Base-by-base conservation (phyloP, 2,888 invertebrate species). In the Tineola bisselliella region DNA sequence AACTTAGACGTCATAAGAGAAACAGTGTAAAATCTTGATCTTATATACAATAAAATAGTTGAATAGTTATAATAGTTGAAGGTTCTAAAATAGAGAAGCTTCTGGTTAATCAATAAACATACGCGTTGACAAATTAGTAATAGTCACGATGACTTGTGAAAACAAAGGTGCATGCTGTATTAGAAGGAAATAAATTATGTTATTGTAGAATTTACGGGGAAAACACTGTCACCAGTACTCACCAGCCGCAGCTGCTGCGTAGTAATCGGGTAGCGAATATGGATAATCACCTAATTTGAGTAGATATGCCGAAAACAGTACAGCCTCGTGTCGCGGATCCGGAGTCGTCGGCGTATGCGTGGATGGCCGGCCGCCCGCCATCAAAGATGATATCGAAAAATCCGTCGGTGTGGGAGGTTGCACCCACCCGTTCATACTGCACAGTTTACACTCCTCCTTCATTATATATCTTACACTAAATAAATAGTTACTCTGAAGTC, bases 221-320 rank as follows among this genome's bases (percentile, higher is more conserved):
- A 12, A 38, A 38, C 38, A 71, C 67, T n/a, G 74, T 74, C 76
- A 76, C 74, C 81, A 77, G 76, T 84, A 87, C 86, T 87, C 80
- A 87, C 86, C 83, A 73, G 71, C 70, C 73, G 65, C 70, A 30
- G 61, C 59, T 54, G 15, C 30, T 19, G 61, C 44, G 77, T 72
- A 74, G 76, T 75, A 74, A 77, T 82, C 79, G 74, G 79, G 81
- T 79, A 84, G 82, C 78, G 80, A 76, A 84, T 84, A 80, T 71
- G 79, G 75, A 84, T 84, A 84, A 72, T 84, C 87, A 87, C 88
- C 88, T 87, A 87, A 75, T 86, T 87, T 88, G 75, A 83, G 80
- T 77, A 88, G 84, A 81, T 88, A 88, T 66, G 87, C 83, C 62
- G 87, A 87, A 68, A 88, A 75, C 66, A 87, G 77, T 64, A 86